Base-by-base conservation (phyloP, 2,888 invertebrate species). In the Smittia aterrima region DNA sequence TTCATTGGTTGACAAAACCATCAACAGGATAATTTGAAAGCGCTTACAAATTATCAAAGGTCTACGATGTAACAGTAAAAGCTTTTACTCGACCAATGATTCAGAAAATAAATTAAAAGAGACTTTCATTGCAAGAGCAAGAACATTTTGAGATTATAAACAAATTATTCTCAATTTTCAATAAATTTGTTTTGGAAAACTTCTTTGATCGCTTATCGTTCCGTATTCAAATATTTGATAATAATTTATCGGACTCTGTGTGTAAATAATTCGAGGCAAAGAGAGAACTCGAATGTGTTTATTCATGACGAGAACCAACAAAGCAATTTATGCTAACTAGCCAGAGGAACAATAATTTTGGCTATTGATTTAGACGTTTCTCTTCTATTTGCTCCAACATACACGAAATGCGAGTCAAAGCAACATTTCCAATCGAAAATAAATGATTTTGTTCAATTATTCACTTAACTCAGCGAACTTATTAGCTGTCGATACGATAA, bases 371-470 rank as follows among this genome's bases (percentile, higher is more conserved):
- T 58, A 58, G 58, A 58, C 18, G 22, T 58, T 58, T 58, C 18
- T 22, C 58, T 58, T 58, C 22, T 58, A 18, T 58, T 22, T 58
- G 22, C 13, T 18, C n/a, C 2, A n/a, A 47, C 47, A n/a, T n/a
- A 47, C 11, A 47, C 47, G 3, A 47, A 47, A 6, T 47, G 4
- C 6, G 47, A n/a, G 32, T 9, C 32, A 32, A 9, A 11, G 9
- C 47, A 62, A 13, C 62, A 62, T 11, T 66, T 66, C 6, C 66
- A 66, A 11, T 27, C 24, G 66, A 66, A 66, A 66, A 27, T 66
- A 66, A 66, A 66, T 66, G 6, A 27, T 66, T 24, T 16, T 20
- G n/a, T 27, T 66, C 66, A 32, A 24, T 66, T 22, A 66, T 66
- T 66, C 66, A 66, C 66, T 66, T 27, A 27, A 27, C 66, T 11